Base-by-base conservation (phyloP, 2,113 vertebrate species). In the Microcebus tavaratra region DNA sequence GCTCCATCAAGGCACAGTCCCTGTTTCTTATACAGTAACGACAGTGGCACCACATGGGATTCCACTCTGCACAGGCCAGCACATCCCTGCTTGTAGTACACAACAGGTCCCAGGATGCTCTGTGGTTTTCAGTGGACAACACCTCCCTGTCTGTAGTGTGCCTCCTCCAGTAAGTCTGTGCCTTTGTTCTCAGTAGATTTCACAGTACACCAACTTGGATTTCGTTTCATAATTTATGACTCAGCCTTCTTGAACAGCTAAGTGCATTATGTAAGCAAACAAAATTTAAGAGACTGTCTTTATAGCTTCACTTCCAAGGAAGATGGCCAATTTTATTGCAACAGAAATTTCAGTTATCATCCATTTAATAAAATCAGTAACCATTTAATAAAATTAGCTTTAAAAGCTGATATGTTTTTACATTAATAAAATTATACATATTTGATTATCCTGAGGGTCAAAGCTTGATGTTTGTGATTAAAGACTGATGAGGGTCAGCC, bases 91-190 rank as follows among this genome's bases (percentile, higher is more conserved):
- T 92, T 99, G 99, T 98, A 99, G 99, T 79, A 98, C 99, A 0
- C 99, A 99, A 81, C 99, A 99, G 96, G 99, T 99, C 90, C 99
- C 99, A 6, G 98, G 99, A 55, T 99, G 99, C 98, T 99, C 99
- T 39, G 99, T 99, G 97, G 99, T 99, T 97, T 99, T 99, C 98
- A 99, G 99, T 97, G 99, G 99, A 92, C 99, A 99, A 97, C 99
- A 99, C 98, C 99, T 99, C 97, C 99, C 99, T 85, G 99, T 99
- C 97, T 99, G 99, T 98, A 99, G 99, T 68, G 99, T 99, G 96
- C 98, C 99, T 92, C 99, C 99, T 72, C 99, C 99, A 15, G 99
- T 99, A 98, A 99, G 99, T 99, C 67, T 42, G 2, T 61, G 48
- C 86, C 68, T 93, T 11, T 70, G 29, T 81, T 83, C 65, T 90